A percentile compares a stretch with the other conserved stretches of the same genome.
Evolutionary conservation across 2,113 vertebrate genomes (phyloP).

Genomic region (Polypterus bichir): DNA sequence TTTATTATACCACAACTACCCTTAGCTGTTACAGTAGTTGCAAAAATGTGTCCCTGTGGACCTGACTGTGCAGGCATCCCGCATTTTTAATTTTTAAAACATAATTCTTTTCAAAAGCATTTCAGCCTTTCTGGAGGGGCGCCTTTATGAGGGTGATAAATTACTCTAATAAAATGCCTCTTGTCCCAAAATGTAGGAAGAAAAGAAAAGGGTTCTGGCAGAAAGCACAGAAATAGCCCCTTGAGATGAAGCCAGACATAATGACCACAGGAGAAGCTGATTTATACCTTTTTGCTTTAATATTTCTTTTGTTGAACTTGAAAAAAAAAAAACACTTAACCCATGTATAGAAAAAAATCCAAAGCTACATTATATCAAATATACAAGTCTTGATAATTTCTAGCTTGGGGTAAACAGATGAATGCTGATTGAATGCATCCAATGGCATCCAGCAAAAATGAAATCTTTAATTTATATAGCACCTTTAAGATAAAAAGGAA

Average conservation of each 20-base stretch:
- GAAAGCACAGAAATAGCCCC: constrained; percentile 43
- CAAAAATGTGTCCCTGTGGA: constrained; percentile 77
- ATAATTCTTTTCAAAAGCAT: constrained; percentile 87
- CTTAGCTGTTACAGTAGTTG: constrained; percentile 66
- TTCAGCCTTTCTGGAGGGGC: constrained; percentile 61
- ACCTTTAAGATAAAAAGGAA: no score
- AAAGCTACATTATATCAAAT: no score
- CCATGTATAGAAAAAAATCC: no score
- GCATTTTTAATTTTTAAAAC: constrained; percentile 92
- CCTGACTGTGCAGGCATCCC: constrained; percentile 55
- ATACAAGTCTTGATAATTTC: no score
- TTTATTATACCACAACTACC: constrained; percentile 64
- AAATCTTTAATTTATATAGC: no score
- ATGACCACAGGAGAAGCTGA: constrained; percentile 33
- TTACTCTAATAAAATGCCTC: constrained; percentile 87
- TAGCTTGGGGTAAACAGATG: no score
- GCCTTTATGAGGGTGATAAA: constrained; percentile 93
- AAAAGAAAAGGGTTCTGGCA: constrained; percentile 43
- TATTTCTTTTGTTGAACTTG: constrained; percentile 31
- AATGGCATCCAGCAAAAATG: no score
- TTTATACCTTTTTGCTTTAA: constrained; percentile 48
- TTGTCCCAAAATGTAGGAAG: constrained; percentile 50
- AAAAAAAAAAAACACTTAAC: neutral
- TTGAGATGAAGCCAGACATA: constrained; percentile 41
- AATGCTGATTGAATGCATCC: no score